These are phyloP conservation scores for Lacerta agilis DNA, from an alignment of 2,797 vertebrate species.

Conservation along the genomic window DNA sequence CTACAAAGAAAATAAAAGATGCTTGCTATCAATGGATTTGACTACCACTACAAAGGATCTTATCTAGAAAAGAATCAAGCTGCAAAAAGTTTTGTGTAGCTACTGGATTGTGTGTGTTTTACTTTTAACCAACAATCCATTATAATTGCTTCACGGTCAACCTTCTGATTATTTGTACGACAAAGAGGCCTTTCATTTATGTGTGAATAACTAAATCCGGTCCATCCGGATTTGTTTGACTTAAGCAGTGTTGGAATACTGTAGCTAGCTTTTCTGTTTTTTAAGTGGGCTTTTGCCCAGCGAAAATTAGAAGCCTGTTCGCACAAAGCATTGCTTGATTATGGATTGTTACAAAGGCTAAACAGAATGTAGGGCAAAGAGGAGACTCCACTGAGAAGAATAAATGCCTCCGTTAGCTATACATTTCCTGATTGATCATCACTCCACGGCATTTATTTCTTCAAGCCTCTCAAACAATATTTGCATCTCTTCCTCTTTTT, in stretches of 20 bases:
- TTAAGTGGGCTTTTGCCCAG: background rate
- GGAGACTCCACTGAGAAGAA: slow-evolving; percentile 19
- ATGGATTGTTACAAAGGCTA: slow-evolving; percentile 14
- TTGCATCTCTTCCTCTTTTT: background rate
- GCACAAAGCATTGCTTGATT: background rate
- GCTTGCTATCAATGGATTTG: background rate
- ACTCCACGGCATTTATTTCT: slow-evolving; percentile 2
- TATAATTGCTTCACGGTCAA: slow-evolving; percentile 30
- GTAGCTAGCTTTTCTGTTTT: slow-evolving; percentile 24
- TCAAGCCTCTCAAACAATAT: background rate
- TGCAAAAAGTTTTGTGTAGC: slow-evolving; percentile 5
- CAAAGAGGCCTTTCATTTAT: slow-evolving; percentile 40
- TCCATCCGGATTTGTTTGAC: slow-evolving; percentile 32
- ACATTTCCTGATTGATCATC: slow-evolving; percentile 29
- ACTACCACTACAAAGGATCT: background rate
- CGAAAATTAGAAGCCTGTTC: slow-evolving; percentile 30
- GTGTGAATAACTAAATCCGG: slow-evolving; percentile 34
- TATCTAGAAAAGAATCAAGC: background rate
- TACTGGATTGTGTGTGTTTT: background rate
- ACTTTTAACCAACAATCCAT: slow-evolving; percentile 5
- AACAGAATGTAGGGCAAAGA: slow-evolving; percentile 21
- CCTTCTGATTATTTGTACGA: slow-evolving; percentile 24
- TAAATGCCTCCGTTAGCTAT: slow-evolving; percentile 40
- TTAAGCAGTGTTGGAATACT: slow-evolving; percentile 39
- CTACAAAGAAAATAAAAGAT: background rate